Evolutionary conservation across 2,797 vertebrate species (phyloP).

Genomic region (Orientallactaga sibirica): DNA sequence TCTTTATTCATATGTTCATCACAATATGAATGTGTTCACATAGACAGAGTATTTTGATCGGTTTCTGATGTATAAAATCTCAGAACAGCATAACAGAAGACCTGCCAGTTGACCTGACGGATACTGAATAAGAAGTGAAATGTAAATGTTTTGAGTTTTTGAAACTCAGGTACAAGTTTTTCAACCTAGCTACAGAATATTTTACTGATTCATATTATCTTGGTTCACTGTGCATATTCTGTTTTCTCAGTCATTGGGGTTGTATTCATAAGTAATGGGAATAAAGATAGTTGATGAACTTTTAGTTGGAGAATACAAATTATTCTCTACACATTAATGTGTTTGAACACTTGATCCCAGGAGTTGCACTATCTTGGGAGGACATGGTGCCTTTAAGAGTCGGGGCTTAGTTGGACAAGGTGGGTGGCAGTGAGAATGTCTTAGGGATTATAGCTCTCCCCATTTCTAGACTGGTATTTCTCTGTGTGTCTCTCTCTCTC

Average conservation of each 20-base stretch:
- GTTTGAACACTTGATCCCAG: background rate
- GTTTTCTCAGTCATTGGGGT: background rate
- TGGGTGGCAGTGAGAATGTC: too few relatives aligned
- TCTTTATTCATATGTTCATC: background rate
- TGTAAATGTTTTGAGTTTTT: background rate
- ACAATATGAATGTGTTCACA: background rate
- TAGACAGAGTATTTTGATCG: background rate
- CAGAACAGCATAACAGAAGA: background rate
- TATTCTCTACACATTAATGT: background rate
- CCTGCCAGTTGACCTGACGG: too few relatives aligned
- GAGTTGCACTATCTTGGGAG: too few relatives aligned
- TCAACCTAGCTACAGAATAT: background rate
- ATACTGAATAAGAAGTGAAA: background rate
- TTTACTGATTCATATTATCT: background rate
- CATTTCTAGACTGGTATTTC: too few relatives aligned
- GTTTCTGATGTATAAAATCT: background rate
- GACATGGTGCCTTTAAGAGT: too few relatives aligned
- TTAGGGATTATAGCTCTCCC: too few relatives aligned
- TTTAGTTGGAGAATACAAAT: background rate
- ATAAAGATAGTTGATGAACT: background rate
- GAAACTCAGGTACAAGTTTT: background rate
- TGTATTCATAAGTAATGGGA: background rate
- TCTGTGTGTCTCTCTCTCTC: too few relatives aligned
- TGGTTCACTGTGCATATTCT: background rate
- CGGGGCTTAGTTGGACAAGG: too few relatives aligned